These are phyloP conservation scores for Mallotus villosus DNA, from an alignment of 2,797 vertebrate genomes.

Conservation along the genomic window DNA sequence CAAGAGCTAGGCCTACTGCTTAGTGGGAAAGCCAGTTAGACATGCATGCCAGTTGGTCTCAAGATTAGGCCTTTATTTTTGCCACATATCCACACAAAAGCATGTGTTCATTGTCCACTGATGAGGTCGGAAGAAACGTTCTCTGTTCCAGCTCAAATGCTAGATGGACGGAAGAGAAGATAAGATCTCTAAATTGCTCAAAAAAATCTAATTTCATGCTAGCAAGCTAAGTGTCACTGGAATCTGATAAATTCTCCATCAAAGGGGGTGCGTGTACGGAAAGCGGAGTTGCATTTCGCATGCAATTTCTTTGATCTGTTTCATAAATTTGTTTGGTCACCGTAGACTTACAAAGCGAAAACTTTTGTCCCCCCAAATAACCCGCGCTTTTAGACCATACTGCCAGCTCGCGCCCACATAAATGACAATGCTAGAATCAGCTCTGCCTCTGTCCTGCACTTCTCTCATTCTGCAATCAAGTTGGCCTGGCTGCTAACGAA, in stretches of 20 bases:
- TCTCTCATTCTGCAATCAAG: background rate
- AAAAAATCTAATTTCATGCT: slow-evolving; percentile 2
- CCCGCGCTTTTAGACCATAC: too few relatives aligned
- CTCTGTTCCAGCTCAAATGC: background rate
- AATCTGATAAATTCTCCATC: background rate
- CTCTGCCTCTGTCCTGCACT: too few relatives aligned
- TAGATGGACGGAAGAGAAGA: background rate
- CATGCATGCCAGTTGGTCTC: too few relatives aligned
- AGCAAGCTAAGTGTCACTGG: background rate
- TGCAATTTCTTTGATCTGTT: background rate
- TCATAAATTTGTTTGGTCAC: background rate
- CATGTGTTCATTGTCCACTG: background rate
- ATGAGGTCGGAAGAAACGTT: background rate
- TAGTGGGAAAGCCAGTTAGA: too few relatives aligned
- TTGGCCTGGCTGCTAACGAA: background rate
- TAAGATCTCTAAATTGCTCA: slow-evolving; percentile 17
- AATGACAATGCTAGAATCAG: too few relatives aligned
- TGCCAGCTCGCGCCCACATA: too few relatives aligned
- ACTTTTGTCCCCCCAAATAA: too few relatives aligned
- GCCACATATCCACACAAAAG: background rate
- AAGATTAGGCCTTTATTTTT: background rate
- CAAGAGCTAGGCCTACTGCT: too few relatives aligned
- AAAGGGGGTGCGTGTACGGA: background rate
- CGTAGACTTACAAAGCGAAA: too few relatives aligned
- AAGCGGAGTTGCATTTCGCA: background rate